phyloP scores from a whole-genome alignment of 2,888 invertebrate genomes.

The Fabriciana adippe region DNA sequence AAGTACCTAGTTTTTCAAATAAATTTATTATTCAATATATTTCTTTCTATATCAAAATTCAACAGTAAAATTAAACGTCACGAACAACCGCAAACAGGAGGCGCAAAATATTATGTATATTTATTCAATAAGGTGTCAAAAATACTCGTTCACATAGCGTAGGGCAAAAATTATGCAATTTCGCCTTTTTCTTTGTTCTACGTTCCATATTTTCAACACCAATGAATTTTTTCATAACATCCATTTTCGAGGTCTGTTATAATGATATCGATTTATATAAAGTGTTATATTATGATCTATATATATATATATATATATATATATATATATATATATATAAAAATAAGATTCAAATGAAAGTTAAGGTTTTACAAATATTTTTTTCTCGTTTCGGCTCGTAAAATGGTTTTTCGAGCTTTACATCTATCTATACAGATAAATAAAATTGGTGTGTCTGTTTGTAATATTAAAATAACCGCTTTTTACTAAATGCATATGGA shows the following conservation, averaged over 20 bases:
- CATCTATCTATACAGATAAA: too few species aligned
- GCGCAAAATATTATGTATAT: conserved; percentile 39
- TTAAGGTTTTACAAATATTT: neutral
- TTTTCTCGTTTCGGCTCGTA: neutral
- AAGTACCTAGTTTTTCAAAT: too few species aligned
- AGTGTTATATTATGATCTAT: too few species aligned
- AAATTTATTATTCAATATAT: too few species aligned
- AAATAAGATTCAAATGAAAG: neutral
- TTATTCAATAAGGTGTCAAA: conserved; percentile 41
- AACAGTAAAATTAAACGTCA: conserved; percentile 2
- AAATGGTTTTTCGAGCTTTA: too few species aligned
- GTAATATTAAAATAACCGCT: too few species aligned
- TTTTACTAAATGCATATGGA: too few species aligned
- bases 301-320: too few species aligned
- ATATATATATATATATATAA: too few species aligned
- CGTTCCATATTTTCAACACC: conserved; percentile 21
- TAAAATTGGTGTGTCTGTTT: too few species aligned
- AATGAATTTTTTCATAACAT: conserved; percentile 12
- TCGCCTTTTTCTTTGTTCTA: conserved; percentile 28
- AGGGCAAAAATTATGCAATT: conserved; percentile 31
- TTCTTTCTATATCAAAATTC: too few species aligned
- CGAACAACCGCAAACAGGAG: conserved; percentile 30
- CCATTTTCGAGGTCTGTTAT: neutral
- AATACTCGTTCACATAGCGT: conserved; percentile 35
- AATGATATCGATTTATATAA: neutral